phyloP scores from a whole-genome alignment of 2,888 invertebrate species.

The Leptopilina drosophilae region DNA sequence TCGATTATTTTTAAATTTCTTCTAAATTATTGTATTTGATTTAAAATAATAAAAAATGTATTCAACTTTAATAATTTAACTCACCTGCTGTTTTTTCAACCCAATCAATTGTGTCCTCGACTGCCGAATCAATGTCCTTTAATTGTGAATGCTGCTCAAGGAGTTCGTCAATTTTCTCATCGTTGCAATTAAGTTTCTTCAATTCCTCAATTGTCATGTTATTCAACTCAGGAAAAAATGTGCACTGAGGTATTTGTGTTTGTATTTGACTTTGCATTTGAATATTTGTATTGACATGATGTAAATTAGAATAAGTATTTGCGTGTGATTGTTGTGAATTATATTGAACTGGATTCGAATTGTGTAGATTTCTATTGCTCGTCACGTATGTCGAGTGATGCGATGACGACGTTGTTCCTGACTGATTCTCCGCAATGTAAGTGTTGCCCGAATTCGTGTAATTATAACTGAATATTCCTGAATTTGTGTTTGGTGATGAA shows the following conservation, averaged over 20 bases:
- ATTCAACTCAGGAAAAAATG: conserved; percentile 78
- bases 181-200: conserved; percentile 83
- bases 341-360: conserved; percentile 63
- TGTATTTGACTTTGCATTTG: conserved; percentile 59
- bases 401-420: conserved; percentile 58
- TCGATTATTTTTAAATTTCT: no score
- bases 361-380: conserved; percentile 60
- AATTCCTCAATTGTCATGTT: conserved; percentile 82
- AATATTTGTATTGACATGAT: conserved; percentile 69
- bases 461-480: conserved; percentile 70
- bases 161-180: conserved; percentile 86
- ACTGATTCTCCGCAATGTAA: conserved; percentile 58
- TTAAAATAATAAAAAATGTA: no score
- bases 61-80: conserved; percentile 47
- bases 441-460: conserved; percentile 67
- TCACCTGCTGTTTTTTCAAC: conserved; percentile 84
- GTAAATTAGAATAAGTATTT: conserved; percentile 66
- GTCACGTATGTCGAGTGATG: conserved; percentile 64
- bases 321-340: conserved; percentile 67
- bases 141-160: conserved; percentile 84
- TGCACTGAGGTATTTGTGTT: conserved; percentile 64
- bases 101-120: conserved; percentile 85
- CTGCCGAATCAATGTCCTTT: conserved; percentile 82
- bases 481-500: conserved; percentile 68
- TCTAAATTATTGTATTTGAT: no score